Evolutionary conservation across 2,113 vertebrate genomes (phyloP), one percentile per base, ranked within the genome.

Genomic region (Cynocephalus volans): DNA sequence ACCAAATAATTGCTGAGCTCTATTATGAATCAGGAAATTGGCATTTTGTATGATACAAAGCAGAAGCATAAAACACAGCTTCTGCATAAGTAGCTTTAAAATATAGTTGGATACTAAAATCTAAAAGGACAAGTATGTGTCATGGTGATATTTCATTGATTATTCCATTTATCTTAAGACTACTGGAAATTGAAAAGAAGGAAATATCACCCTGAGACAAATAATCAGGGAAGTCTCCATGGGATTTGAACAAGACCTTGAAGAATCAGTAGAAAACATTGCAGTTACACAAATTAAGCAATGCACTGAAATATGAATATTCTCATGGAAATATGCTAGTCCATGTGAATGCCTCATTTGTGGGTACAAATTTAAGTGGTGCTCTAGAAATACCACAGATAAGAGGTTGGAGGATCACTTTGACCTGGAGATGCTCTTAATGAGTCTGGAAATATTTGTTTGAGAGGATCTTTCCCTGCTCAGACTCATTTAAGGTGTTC

Each of bases 131-230:
- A 90, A 96, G 6, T 76, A 12, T 69, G 17, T 45, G 17, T 64
- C 45, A 67, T 64, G 7, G 62, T 76, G n/a, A 83, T 84, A 65
- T 70, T 90, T 95, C 58, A 73, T n/a, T 92, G 69, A 92, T 50
- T 67, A 67, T 67, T 84, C 31, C 28, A 76, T 64, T 36, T 15
- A 77, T 82, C 50, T 60, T 91, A 69, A 81, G 23, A 85, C 36
- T 48, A 36, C 12, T 56, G 11, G 45, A 85, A 95, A 81, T 13
- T 64, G 28, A 82, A 88, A 69, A 67, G 54, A 94, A 89, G n/a
- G 17, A 87, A 85, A 62, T 77, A 23, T 54, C 67, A 84, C 26
- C 54, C 41, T 62, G 36, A 21, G 28, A 83, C 17, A 86, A 36
- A 81, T 69, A 75, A 75, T 92, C 23, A 88, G 13, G 86, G 6